A percentile compares a stretch with the other conserved stretches of the same genome.
These are phyloP conservation scores for Limnothrissa miodon DNA, from an alignment of 2,113 vertebrate species.

Conservation along the genomic window DNA sequence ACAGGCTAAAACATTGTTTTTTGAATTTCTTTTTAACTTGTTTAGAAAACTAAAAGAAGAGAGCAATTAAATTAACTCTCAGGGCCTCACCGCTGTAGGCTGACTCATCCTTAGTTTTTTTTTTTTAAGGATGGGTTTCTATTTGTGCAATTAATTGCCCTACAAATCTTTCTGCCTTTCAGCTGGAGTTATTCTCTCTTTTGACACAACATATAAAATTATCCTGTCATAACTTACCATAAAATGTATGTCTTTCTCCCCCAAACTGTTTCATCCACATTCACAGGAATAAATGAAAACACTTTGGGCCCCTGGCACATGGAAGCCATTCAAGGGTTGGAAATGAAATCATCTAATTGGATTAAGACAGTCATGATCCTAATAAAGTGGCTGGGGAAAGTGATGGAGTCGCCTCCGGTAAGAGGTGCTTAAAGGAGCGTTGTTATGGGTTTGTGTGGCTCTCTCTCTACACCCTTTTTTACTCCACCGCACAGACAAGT, in stretches of 20 bases:
- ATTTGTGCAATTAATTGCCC: slow-evolving; percentile 44
- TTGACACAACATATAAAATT: slow-evolving; percentile 41
- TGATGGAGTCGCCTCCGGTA: slow-evolving; percentile 37
- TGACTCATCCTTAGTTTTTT: not conserved
- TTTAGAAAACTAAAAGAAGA: not conserved
- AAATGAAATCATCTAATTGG: slow-evolving; percentile 54
- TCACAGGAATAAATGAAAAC: slow-evolving; percentile 35
- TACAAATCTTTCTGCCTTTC: slow-evolving; percentile 45
- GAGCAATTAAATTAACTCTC: not conserved
- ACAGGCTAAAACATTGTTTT: too few relatives aligned
- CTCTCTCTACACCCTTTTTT: slow-evolving; percentile 14
- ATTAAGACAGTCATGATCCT: slow-evolving; percentile 56
- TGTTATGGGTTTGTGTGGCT: slow-evolving; percentile 29
- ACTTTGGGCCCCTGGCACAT: slow-evolving; percentile 42
- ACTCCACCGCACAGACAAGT: not conserved
- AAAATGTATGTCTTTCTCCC: slow-evolving; percentile 34
- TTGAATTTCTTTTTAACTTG: too few relatives aligned
- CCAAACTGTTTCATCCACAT: not conserved
- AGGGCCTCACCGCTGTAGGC: not conserved
- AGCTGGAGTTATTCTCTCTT: slow-evolving; percentile 36
- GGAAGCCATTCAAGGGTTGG: slow-evolving; percentile 45
- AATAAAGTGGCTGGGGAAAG: slow-evolving; percentile 47
- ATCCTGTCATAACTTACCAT: slow-evolving; percentile 39
- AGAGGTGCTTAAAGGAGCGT: slow-evolving; percentile 25
- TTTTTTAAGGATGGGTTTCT: not conserved